phyloP scores from a whole-genome alignment of 2,113 vertebrate species.

The Neogobius melanostomus region DNA sequence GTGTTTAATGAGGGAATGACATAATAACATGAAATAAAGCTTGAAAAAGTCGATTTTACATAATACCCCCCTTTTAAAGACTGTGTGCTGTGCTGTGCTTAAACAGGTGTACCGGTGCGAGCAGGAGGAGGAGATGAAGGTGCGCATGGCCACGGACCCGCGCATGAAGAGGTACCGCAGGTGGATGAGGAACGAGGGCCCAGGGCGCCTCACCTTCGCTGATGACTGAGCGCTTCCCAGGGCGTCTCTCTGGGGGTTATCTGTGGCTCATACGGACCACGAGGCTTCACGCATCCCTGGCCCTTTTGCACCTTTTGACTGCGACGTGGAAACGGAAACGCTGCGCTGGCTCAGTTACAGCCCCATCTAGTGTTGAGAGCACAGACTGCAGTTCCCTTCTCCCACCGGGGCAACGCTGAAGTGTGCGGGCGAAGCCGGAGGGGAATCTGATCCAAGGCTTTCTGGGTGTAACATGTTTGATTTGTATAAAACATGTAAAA shows the following conservation, averaged over 20 bases:
- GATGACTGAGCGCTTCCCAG: constrained; percentile 82
- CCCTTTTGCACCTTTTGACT: neutral
- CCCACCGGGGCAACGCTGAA: neutral
- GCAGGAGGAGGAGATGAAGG: constrained; percentile 95
- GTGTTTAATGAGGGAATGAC: too few species aligned
- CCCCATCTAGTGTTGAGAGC: neutral
- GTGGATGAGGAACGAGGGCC: constrained; percentile 97
- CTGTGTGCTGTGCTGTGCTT: neutral
- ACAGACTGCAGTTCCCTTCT: neutral
- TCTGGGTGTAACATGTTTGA: neutral
- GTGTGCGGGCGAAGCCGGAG: neutral
- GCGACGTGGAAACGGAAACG: neutral
- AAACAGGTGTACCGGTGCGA: constrained; percentile 85
- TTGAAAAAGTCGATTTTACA: too few species aligned
- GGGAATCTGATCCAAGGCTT: neutral
- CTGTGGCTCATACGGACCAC: neutral
- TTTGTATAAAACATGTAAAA: neutral
- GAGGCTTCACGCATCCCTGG: too few species aligned
- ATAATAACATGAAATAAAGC: too few species aligned
- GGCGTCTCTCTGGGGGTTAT: neutral
- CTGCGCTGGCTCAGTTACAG: neutral
- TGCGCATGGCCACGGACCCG: constrained; percentile 91
- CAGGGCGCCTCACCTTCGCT: constrained; percentile 88
- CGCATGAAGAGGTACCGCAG: constrained; percentile 96
- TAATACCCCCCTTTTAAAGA: too few species aligned